Evolutionary conservation across 1,140 invertebrate genomes (phyloP).

Genomic region (Rhizoglyphus robini): DNA sequence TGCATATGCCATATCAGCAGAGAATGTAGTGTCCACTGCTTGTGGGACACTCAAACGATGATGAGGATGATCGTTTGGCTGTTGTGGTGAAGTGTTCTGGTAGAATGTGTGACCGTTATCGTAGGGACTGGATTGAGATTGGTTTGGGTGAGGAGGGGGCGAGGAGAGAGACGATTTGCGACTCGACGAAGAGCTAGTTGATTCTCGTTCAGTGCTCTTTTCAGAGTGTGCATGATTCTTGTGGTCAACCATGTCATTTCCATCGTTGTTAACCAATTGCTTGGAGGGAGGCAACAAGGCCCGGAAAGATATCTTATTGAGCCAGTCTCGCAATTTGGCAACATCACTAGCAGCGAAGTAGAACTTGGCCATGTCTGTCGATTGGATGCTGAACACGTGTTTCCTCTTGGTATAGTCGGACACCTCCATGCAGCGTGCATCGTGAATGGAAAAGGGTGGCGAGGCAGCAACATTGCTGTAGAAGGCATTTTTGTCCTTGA

Average conservation of each 20-base stretch:
- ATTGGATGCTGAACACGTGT: slow-evolving; percentile 87
- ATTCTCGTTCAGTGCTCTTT: neutral
- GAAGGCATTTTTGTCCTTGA: slow-evolving; percentile 87
- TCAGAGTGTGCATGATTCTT: neutral
- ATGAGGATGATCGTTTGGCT: neutral
- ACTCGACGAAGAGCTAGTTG: neutral
- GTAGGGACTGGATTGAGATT: too few relatives aligned
- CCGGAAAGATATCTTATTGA: slow-evolving; percentile 83
- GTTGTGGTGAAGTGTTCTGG: too few relatives aligned
- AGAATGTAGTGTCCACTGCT: neutral
- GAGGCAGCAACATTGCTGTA: slow-evolving; percentile 63
- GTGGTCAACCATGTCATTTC: slow-evolving; percentile 2
- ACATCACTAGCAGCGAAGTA: slow-evolving; percentile 61
- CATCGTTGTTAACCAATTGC: slow-evolving; percentile 61
- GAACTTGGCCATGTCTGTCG: slow-evolving; percentile 89
- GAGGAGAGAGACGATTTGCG: slow-evolving; percentile 5
- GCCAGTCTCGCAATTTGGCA: slow-evolving; percentile 76
- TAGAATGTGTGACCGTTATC: too few relatives aligned
- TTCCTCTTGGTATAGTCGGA: slow-evolving; percentile 92
- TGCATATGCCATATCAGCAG: neutral
- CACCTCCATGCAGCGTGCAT: slow-evolving; percentile 71
- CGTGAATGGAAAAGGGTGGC: slow-evolving; percentile 75
- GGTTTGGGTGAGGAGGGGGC: neutral
- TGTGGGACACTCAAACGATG: neutral
- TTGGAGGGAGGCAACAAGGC: slow-evolving; percentile 74